phyloP scores from a whole-genome alignment of 2,888 invertebrate genomes.

The Escarpia spicata region DNA sequence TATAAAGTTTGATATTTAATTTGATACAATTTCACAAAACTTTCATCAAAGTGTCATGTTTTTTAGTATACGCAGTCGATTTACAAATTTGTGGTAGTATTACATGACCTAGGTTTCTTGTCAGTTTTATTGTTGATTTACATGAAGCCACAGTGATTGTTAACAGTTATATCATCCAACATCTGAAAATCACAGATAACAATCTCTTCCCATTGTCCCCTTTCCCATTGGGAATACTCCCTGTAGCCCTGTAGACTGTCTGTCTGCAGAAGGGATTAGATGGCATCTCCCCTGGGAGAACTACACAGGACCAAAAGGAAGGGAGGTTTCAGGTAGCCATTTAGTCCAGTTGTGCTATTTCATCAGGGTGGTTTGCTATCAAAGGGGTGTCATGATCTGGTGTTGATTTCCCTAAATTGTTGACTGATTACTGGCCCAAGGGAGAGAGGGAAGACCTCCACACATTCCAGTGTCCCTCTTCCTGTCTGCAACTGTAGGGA shows the following conservation, averaged over 20 bases:
- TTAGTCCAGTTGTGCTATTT: background rate
- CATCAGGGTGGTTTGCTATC: conserved; percentile 12
- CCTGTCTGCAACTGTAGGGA: background rate
- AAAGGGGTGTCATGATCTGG: conserved; percentile 6
- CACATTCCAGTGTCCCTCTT: background rate
- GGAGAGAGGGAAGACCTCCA: background rate
- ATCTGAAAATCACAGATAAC: background rate
- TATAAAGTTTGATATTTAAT: too few species aligned
- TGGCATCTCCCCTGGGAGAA: background rate
- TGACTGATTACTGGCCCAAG: background rate
- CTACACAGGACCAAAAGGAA: background rate
- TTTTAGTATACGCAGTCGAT: too few species aligned
- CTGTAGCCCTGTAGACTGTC: background rate
- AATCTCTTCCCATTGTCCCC: background rate
- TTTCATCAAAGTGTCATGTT: too few species aligned
- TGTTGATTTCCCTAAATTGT: conserved; percentile 16
- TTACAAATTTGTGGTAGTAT: too few species aligned
- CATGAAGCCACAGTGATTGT: background rate
- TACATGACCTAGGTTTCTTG: background rate
- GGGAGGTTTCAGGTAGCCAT: background rate
- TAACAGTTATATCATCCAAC: background rate
- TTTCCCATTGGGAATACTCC: background rate
- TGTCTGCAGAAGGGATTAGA: background rate
- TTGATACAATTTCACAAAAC: too few species aligned
- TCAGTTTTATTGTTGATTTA: background rate